Base-by-base conservation (phyloP, 2,888 invertebrate species). In the Odontomyia ornata region DNA sequence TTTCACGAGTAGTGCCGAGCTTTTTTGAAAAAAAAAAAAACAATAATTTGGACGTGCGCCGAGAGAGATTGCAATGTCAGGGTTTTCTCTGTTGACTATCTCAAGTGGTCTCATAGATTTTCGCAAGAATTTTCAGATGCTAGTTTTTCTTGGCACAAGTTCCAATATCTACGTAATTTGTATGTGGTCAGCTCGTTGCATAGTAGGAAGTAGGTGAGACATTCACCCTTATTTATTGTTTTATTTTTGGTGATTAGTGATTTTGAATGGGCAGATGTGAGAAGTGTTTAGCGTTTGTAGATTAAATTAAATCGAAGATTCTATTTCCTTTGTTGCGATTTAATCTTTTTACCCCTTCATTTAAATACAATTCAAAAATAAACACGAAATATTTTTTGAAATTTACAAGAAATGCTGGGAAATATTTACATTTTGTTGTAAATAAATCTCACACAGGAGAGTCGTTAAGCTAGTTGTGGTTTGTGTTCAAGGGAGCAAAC, bases 51-150 rank as follows among this genome's bases (percentile, higher is more conserved):
- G 25, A 27, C 23, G 73, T 18, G n/a, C 73, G 27, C 0, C 13
- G 30, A 11, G 60, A 60, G 57, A 73, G 60, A 57, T 4, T 18
- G 28, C 73, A 73, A 73, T 57, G 73, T 73, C 73, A 73, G 57
- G 73, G 73, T 73, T 57, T 60, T 73, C 73, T 73, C 73, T 73
- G 73, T 73, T 73, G 73, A 60, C 36, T 13, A 18, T 11, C 56
- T 47, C 4, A 43, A 46, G 23, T 15, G 27, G n/a, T n/a, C 11
- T 52, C 56, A 72, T 18, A 72, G 47, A 47, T 69, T 65, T 21
- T 43, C 65, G 21, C 65, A n/a, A 36, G 43, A 60, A 60, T 25
- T 25, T 46, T 69, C 46, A 25, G 7, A 21, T 69, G 69, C 28
- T 72, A 27, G 18, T 36, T 73, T 36, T 73, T 72, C 60, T 73